These are phyloP conservation scores for Merops nubicus DNA, from an alignment of 2,113 vertebrate genomes.

Conservation along the genomic window DNA sequence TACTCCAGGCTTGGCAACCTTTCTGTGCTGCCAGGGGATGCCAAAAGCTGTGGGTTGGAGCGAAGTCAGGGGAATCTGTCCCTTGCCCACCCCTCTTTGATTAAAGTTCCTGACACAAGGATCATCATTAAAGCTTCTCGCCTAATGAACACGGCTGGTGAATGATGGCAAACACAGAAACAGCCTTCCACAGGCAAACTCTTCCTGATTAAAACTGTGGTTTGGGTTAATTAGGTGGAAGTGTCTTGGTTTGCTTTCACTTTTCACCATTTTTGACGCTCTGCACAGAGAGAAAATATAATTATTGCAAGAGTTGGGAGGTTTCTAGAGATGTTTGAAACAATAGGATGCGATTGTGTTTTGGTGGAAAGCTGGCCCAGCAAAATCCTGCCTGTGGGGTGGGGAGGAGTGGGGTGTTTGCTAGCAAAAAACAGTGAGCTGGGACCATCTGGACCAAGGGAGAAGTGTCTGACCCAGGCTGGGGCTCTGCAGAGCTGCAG, in stretches of 20 bases:
- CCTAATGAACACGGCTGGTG: slow-evolving; percentile 57
- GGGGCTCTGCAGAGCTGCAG: background rate
- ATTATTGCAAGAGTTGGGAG: background rate
- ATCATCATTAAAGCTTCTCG: slow-evolving; percentile 52
- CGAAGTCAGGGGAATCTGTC: background rate
- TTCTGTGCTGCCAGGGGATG: background rate
- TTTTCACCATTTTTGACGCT: background rate
- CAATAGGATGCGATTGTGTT: background rate
- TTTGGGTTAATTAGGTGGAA: slow-evolving; percentile 69
- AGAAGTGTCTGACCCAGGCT: background rate
- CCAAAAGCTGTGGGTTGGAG: fast-evolving
- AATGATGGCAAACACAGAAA: slow-evolving; percentile 68
- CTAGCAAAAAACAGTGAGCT: background rate
- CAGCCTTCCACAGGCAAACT: slow-evolving; percentile 60
- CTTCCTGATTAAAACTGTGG: slow-evolving; percentile 64
- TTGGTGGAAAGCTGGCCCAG: background rate
- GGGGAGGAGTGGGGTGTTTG: no score
- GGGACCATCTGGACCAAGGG: background rate
- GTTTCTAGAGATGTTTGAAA: background rate
- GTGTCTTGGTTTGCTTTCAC: slow-evolving; percentile 42
- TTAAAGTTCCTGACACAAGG: background rate
- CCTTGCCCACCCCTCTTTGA: background rate
- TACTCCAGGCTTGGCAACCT: background rate
- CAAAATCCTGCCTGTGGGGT: background rate
- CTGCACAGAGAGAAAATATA: background rate